Conservation (phyloP, 1,140 invertebrate species). For the Cyclina sinensis region DNA sequence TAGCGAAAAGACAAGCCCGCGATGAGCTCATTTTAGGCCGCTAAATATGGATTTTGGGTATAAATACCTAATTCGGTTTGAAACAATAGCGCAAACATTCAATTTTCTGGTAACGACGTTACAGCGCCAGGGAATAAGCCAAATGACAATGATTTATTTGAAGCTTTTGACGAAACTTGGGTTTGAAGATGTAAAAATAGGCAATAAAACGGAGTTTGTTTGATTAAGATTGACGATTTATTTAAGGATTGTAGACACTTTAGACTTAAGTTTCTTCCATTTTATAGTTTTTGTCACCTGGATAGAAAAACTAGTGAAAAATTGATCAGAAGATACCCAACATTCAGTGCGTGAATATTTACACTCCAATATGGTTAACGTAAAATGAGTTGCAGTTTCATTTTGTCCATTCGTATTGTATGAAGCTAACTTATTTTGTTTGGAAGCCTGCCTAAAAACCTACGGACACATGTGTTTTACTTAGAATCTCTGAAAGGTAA, state of each 20-base stretch:
- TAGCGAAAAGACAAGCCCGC: slow-evolving; percentile 8
- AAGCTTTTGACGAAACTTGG: not conserved
- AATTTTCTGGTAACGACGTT: slow-evolving; percentile 64
- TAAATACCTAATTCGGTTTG: slow-evolving; percentile 61
- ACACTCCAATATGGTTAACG: too few relatives aligned
- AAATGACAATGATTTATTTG: slow-evolving; percentile 30
- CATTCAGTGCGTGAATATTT: too few relatives aligned
- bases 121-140: slow-evolving; percentile 38
- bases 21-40: not conserved
- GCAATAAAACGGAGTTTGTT: not conserved
- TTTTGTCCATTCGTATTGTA: too few relatives aligned
- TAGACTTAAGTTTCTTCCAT: not conserved
- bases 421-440: too few relatives aligned
- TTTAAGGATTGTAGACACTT: not conserved
- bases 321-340: too few relatives aligned
- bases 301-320: not conserved
- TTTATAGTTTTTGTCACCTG: not conserved
- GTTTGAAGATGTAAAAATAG: not conserved
- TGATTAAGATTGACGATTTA: not conserved
- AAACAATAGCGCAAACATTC: slow-evolving; percentile 62
- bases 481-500: too few relatives aligned
- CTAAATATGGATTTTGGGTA: slow-evolving; percentile 56
- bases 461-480: too few relatives aligned
- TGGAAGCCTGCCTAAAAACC: too few relatives aligned
- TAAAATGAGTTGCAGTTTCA: too few relatives aligned